phyloP scores from a whole-genome alignment of 2,797 vertebrate genomes.

The Hypotaenidia philippensis region DNA sequence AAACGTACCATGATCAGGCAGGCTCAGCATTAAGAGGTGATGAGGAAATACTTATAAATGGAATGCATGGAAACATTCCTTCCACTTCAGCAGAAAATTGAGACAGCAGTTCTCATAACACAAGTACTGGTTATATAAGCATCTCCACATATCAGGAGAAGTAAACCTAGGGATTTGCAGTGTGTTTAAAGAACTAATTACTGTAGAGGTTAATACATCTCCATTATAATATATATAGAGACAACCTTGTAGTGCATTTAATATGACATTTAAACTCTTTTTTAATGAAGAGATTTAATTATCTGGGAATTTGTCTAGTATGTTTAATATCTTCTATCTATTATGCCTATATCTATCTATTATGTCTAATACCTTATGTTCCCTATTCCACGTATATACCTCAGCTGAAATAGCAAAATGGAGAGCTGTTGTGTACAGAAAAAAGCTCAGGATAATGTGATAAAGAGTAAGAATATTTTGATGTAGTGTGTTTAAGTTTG shows the following conservation, averaged over 20 bases:
- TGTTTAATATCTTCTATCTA: neutral
- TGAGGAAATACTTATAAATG: neutral
- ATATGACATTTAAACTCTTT: neutral
- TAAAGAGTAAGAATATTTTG: neutral
- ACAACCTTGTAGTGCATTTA: neutral
- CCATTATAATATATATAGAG: neutral
- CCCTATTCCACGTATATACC: rapidly evolving
- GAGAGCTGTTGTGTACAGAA: neutral
- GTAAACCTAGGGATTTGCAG: neutral
- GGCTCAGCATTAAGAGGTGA: neutral
- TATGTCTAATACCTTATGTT: neutral
- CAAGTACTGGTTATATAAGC: neutral
- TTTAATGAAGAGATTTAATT: neutral
- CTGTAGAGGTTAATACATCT: neutral
- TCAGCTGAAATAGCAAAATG: neutral
- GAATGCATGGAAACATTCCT: neutral
- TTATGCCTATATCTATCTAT: too few species aligned
- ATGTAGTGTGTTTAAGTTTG: neutral
- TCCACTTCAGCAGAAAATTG: neutral
- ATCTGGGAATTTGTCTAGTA: neutral
- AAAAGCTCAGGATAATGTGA: neutral
- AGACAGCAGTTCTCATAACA: neutral
- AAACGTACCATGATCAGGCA: neutral
- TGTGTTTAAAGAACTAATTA: neutral
- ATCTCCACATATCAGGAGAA: neutral